Evolutionary conservation across 1,140 invertebrate species (phyloP), one percentile per base, ranked within the genome.

Genomic region (Sminthurides bifidus): DNA sequence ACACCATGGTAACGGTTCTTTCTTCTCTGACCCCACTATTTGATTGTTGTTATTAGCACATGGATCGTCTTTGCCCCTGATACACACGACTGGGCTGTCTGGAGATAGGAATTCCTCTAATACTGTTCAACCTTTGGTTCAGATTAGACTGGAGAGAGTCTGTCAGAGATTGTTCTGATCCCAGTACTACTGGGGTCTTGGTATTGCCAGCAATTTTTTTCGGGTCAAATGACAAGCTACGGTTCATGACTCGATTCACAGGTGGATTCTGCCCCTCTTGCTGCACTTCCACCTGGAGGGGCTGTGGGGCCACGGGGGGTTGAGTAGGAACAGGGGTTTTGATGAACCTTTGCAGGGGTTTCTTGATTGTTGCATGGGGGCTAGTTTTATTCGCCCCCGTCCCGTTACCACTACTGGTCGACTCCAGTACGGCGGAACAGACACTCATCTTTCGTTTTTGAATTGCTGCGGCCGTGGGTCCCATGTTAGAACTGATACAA

Each of bases 1-100:
- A 65, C 85, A 88, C 85, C 86, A 89, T 0, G 85, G 86, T 86
- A 82, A 67, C 80, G 85, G 30, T 60, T 57, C 41, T 21, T 43
- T 43, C 41, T 43, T 43, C 6, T 43, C 41, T 23, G n/a, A 35
- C 10, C 10, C 33, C 33, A 43, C 41, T 43, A 15, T 19, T 43
- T 43, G 6, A 23, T 21, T 23, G 10, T 6, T 43, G 41, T 23
- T 43, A 23, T 23, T 21, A 8, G 10, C 8, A 21, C 15, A 43
- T 19, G 17, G 12, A 37, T 37, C 17, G 12, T 12, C 33, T 37
- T 37, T 37, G 33, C 33, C 8, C 41, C 15, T 6, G 6, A 8
- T 21, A 6, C 17, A 10, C 10, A 6, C 6, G 41, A 19, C n/a
- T 43, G 41, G 17, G 10, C 41, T 23, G 6, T 19, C 33, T 35